Evolutionary conservation across 1,140 invertebrate genomes (phyloP).

Genomic region (Musca domestica): DNA sequence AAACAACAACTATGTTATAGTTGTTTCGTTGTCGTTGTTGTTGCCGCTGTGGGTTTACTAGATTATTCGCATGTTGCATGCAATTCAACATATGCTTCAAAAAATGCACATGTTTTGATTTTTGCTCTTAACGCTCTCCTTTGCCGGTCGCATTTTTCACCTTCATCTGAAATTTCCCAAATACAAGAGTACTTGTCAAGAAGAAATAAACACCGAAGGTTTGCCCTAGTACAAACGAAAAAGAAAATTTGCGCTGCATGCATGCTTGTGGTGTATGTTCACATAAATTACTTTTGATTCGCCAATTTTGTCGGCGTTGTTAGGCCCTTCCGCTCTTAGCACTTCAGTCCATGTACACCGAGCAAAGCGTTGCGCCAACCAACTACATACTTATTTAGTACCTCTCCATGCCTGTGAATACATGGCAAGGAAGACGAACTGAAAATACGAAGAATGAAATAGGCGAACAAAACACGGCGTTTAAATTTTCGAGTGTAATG

Average conservation of each 20-base stretch:
- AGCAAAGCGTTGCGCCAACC: too few relatives aligned
- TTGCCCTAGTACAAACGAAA: too few relatives aligned
- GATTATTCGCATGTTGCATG: slow-evolving; percentile 23
- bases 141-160: too few relatives aligned
- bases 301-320: slow-evolving; percentile 12
- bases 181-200: too few relatives aligned
- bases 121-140: too few relatives aligned
- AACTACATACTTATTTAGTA: too few relatives aligned
- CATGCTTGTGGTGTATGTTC: background rate
- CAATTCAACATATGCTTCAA: slow-evolving; percentile 21
- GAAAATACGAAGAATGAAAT: too few relatives aligned
- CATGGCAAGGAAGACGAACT: too few relatives aligned
- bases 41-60: slow-evolving; percentile 28
- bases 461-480: too few relatives aligned
- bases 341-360: background rate
- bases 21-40: slow-evolving; percentile 28
- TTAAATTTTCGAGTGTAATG: slow-evolving; percentile 9
- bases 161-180: too few relatives aligned
- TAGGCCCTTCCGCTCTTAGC: slow-evolving; percentile 20
- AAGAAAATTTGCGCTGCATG: background rate
- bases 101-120: slow-evolving; percentile 8
- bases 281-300: slow-evolving; percentile 18
- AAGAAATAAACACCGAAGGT: too few relatives aligned
- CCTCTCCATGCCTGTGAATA: too few relatives aligned
- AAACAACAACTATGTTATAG: slow-evolving; percentile 30